These are phyloP conservation scores for Callyntrura sp. DNA, from an alignment of 2,888 invertebrate species.

Conservation along the genomic window DNA sequence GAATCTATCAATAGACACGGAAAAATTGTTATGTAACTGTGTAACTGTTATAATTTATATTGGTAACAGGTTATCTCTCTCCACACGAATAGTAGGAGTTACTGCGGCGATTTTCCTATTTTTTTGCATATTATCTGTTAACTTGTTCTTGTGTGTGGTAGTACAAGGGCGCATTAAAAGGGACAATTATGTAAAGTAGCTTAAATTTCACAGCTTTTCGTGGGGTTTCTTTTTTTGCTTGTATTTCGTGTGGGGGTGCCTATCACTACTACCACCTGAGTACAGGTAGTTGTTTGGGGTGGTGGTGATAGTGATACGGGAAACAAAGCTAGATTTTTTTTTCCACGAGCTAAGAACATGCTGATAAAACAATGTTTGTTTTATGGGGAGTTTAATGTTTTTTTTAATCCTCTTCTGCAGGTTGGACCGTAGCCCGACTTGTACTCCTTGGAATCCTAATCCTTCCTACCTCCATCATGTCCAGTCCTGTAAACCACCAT, in stretches of 20 bases:
- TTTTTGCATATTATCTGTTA: neutral
- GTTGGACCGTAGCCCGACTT: conserved; percentile 80
- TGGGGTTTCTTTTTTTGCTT: neutral
- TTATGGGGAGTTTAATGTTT: too few relatives aligned
- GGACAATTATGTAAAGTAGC: neutral
- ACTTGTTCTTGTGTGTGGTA: neutral
- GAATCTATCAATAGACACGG: neutral
- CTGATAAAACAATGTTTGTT: neutral
- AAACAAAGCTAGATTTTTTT: conserved; percentile 13
- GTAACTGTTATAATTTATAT: neutral
- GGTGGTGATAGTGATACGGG: conserved; percentile 11
- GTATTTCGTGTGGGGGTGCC: neutral
- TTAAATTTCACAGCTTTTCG: too few relatives aligned
- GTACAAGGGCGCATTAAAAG: neutral
- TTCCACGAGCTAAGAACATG: too few relatives aligned
- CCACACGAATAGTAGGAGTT: neutral
- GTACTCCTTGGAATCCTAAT: conserved; percentile 79
- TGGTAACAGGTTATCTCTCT: neutral
- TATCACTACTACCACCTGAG: too few relatives aligned
- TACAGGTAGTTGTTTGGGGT: neutral
- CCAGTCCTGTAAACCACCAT: conserved; percentile 81
- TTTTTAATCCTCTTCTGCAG: conserved; percentile 59
- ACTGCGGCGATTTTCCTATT: neutral
- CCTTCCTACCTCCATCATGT: conserved; percentile 81
- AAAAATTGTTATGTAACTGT: too few relatives aligned